phyloP scores from a whole-genome alignment of 1,140 invertebrate species.

The Drosophila ogumai region DNA sequence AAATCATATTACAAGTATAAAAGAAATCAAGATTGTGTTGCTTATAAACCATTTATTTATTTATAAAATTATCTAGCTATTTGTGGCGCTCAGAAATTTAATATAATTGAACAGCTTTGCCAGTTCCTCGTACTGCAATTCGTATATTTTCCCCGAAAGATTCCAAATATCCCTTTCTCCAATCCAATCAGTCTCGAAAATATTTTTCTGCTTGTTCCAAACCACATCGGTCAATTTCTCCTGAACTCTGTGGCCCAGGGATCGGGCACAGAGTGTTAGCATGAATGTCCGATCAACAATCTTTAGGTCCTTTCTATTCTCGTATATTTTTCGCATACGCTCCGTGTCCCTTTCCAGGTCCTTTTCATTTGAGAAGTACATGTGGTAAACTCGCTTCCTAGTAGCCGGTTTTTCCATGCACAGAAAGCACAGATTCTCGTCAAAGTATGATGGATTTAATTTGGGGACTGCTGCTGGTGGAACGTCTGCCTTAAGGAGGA shows the following conservation, averaged over 20 bases:
- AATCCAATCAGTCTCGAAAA: conserved; percentile 12
- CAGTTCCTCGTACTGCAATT: neutral
- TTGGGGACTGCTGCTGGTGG: neutral
- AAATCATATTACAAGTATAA: neutral
- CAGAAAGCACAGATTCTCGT: conserved; percentile 12
- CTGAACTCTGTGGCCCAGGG: conserved; percentile 9
- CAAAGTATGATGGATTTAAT: neutral
- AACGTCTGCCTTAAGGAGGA: conserved; percentile 32
- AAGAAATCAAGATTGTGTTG: neutral
- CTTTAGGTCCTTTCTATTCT: conserved; percentile 17
- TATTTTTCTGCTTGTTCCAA: conserved; percentile 28
- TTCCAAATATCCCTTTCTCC: neutral
- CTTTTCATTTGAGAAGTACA: conserved; percentile 16
- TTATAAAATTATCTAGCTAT: conserved; percentile 1
- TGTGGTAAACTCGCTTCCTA: conserved; percentile 14
- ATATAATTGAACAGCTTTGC: conserved; percentile 26
- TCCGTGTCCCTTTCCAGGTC: neutral
- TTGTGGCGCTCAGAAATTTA: conserved; percentile 25
- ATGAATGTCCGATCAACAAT: neutral
- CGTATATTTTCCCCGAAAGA: neutral
- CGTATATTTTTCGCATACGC: conserved; percentile 1
- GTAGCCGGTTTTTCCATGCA: neutral
- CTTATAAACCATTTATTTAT: neutral
- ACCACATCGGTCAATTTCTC: conserved; percentile 4
- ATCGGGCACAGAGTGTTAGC: conserved; percentile 4